Base-by-base conservation (phyloP, 2,888 invertebrate species). In the Xiphydria camelus region DNA sequence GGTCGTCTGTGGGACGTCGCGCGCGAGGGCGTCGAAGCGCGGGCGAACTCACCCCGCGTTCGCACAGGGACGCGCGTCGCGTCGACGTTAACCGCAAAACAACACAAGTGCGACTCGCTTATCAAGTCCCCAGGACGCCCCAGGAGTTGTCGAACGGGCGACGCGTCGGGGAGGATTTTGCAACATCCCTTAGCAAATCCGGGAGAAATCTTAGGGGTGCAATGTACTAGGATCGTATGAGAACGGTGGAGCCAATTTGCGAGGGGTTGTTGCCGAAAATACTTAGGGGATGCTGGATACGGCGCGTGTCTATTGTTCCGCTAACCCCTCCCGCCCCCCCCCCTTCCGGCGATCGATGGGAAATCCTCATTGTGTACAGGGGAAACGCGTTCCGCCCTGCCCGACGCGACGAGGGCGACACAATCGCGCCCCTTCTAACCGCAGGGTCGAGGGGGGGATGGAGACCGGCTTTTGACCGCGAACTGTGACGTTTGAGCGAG, bases 141-240 rank as follows among this genome's bases (percentile, higher is more conserved):
- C n/a, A 67, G 60, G 66, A 69, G 64, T 21, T 34, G 25, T 43
- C 7, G 29, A 17, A 25, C 15, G 3, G 29, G 41, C 42, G 45
- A 23, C 43, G 18, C 23, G 12, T n/a, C 22, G 20, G 34, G 37
- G 45, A 34, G 44, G 41, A 45, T 50, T 49, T 47, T 36, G 51
- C 51, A 51, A 55, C 56, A 57, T 52, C 55, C 52, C 52, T 48
- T 47, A 38, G 38, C 53, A 44, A 56, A 59, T 47, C 47, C 47
- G 41, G 45, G 57, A 62, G 56, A 56, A 58, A 53, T 64, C 59
- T 61, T 47, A 57, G 63, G 70, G 70, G 71, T 69, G 68, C 53
- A 32, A 39, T 10, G 53, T 60, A 68, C 46, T 59, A 65, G 70
- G 71, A 53, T 47, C 41, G 35, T 54, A 62, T 59, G 33, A 45